phyloP scores from a whole-genome alignment of 2,797 vertebrate species.

The Sebastes iracundus region DNA sequence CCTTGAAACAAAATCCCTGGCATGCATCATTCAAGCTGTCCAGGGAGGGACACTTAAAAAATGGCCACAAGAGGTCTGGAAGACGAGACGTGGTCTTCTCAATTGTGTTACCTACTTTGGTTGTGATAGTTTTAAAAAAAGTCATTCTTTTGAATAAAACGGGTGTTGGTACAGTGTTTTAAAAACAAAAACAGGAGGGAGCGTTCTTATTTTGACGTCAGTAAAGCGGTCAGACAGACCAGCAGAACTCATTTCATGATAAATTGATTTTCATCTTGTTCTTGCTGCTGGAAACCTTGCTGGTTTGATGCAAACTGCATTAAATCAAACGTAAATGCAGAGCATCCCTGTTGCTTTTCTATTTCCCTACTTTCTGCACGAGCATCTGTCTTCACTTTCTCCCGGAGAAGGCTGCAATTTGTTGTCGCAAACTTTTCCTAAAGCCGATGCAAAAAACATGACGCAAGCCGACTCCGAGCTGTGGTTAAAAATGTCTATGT shows the following conservation, averaged over 20 bases:
- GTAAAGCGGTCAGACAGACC: background rate
- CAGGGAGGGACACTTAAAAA: constrained; percentile 42
- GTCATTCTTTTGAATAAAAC: background rate
- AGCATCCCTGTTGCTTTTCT: constrained; percentile 47
- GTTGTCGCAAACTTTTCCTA: constrained; percentile 22
- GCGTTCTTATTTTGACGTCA: background rate
- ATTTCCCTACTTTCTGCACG: constrained; percentile 18
- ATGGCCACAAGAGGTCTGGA: constrained; percentile 27
- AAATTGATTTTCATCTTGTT: constrained; percentile 12
- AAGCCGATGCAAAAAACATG: constrained; percentile 28
- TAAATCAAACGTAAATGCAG: constrained; percentile 66
- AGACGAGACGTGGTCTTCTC: background rate
- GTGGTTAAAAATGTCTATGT: constrained; percentile 2
- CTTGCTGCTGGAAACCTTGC: constrained; percentile 32
- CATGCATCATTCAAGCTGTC: constrained; percentile 35
- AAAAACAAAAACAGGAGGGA: background rate
- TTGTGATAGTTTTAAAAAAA: background rate
- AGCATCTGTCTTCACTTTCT: constrained; percentile 34
- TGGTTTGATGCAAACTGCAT: constrained; percentile 67
- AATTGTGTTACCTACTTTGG: background rate
- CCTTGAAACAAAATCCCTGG: constrained; percentile 29
- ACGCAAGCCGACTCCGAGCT: constrained; percentile 10
- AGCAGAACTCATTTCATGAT: constrained; percentile 1
- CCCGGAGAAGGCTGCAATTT: constrained; percentile 26
- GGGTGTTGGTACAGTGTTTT: background rate